Conservation (phyloP, 2,113 vertebrate genomes). For the Campylomormyrus tamandua region DNA sequence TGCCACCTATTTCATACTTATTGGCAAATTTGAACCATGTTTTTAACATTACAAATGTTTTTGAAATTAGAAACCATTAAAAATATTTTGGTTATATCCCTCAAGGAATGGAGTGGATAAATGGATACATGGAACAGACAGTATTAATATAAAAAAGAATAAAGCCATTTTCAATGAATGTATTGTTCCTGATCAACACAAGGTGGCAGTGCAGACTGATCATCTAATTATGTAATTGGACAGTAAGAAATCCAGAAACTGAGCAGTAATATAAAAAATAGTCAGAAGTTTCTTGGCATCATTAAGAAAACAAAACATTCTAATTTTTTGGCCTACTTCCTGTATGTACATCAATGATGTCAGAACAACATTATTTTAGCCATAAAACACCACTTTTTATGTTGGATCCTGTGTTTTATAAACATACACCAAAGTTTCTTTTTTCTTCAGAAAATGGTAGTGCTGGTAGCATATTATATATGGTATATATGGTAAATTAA, state of each 20-base stretch:
- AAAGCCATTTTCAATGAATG: neutral
- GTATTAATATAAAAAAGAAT: neutral
- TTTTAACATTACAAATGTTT: neutral
- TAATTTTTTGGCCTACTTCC: neutral
- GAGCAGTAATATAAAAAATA: neutral
- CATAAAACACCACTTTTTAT: neutral
- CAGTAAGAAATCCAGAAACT: neutral
- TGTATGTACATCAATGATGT: neutral
- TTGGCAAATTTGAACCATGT: neutral
- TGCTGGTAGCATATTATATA: neutral
- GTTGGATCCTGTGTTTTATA: neutral
- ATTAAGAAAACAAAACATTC: neutral
- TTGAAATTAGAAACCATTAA: neutral
- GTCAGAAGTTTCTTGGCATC: neutral
- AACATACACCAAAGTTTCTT: neutral
- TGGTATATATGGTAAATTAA: neutral
- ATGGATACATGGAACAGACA: neutral
- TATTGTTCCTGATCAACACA: neutral
- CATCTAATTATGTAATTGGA: neutral
- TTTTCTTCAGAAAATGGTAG: neutral
- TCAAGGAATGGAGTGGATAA: neutral
- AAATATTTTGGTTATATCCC: neutral
- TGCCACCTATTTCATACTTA: neutral
- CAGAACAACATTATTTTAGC: neutral
- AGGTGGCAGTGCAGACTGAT: neutral